Conservation (phyloP, 2,797 vertebrate species). For the Xiphorhynchus erythropygius region DNA sequence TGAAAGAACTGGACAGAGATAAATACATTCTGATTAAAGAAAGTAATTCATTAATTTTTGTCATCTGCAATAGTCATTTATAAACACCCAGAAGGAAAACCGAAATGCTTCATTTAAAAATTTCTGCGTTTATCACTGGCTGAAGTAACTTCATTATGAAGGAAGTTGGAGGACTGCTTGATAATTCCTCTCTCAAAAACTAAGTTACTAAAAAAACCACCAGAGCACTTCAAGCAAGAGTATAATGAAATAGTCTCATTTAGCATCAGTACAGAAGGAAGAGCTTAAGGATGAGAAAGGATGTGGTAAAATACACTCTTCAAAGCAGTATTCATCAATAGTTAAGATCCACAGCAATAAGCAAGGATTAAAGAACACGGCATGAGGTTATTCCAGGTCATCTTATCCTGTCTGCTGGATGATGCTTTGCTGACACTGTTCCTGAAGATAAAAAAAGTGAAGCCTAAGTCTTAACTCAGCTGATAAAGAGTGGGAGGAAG, state of each 20-base stretch:
- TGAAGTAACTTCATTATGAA: background rate
- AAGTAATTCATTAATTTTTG: slow-evolving; percentile 38
- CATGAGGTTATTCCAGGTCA: slow-evolving; percentile 24
- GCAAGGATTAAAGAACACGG: slow-evolving; percentile 36
- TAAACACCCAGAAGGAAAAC: slow-evolving; percentile 27
- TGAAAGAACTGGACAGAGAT: background rate
- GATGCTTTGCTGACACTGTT: slow-evolving; percentile 39
- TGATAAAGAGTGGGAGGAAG: background rate
- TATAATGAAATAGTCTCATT: slow-evolving; percentile 17
- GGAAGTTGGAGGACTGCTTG: slow-evolving; percentile 1
- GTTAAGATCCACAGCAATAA: slow-evolving; percentile 35
- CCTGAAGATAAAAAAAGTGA: slow-evolving; percentile 3
- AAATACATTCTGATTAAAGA: slow-evolving; percentile 33
- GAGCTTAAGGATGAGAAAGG: slow-evolving; percentile 36
- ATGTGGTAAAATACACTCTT: slow-evolving; percentile 26
- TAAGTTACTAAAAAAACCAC: slow-evolving; percentile 1
- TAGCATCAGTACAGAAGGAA: background rate
- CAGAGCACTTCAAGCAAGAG: slow-evolving; percentile 4
- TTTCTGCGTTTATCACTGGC: background rate
- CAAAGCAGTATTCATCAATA: slow-evolving; percentile 30
- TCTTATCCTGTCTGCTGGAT: slow-evolving; percentile 23
- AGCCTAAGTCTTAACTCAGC: slow-evolving; percentile 7
- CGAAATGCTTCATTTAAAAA: slow-evolving; percentile 1
- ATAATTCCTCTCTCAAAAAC: background rate
- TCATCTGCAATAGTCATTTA: slow-evolving; percentile 4